Evolutionary conservation across 2,797 vertebrate species (phyloP).

Genomic region (Pseudochaenichthys georgianus): DNA sequence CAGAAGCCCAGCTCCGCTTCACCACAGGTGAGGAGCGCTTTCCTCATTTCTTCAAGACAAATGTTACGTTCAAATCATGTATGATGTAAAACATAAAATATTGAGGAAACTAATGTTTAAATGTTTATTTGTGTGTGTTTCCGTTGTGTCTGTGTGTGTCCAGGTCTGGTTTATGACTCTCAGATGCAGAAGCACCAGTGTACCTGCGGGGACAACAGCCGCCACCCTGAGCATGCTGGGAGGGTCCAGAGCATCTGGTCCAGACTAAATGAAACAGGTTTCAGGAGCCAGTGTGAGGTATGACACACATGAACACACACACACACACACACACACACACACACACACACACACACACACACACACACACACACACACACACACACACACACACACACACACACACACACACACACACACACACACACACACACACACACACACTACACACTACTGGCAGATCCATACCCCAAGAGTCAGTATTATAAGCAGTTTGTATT

Average conservation of each 20-base stretch:
- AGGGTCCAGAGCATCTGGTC: slow-evolving; percentile 95
- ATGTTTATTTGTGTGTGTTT: not conserved
- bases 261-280: slow-evolving; percentile 90
- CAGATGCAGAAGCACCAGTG: slow-evolving; percentile 94
- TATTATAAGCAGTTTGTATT: not conserved
- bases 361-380: too few relatives aligned
- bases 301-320: not conserved
- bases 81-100: not conserved
- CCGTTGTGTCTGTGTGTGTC: slow-evolving; percentile 32
- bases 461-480: not conserved
- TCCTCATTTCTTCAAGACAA: too few relatives aligned
- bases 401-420: too few relatives aligned
- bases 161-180: slow-evolving; percentile 92
- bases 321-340: too few relatives aligned
- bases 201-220: slow-evolving; percentile 91
- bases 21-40: slow-evolving; percentile 86
- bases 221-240: slow-evolving; percentile 89
- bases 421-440: too few relatives aligned
- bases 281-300: slow-evolving; percentile 92
- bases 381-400: too few relatives aligned
- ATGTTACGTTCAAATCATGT: not conserved
- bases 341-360: too few relatives aligned
- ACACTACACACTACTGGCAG: not conserved
- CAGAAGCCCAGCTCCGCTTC: slow-evolving; percentile 85
- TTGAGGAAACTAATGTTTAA: not conserved